Percentiles rank a stretch among this genome's conserved stretches.
phyloP scores from a whole-genome alignment of 1,140 invertebrate species.

The Drosophila repletoides region DNA sequence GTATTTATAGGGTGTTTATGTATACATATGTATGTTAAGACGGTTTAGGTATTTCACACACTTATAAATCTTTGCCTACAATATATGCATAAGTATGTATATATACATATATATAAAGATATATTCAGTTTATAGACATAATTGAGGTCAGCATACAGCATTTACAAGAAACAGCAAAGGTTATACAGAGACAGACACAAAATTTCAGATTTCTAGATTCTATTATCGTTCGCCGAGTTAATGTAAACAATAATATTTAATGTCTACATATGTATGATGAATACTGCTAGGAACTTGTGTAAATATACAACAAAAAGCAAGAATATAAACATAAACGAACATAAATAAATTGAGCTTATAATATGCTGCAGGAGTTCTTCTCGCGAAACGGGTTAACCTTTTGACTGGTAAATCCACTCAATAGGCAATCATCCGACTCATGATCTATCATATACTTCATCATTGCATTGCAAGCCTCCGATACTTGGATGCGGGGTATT shows the following conservation, averaged over 20 bases:
- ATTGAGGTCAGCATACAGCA: constrained; percentile 73
- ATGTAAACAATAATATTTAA: constrained; percentile 36
- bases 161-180: constrained; percentile 67
- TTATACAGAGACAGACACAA: constrained; percentile 50
- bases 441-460: constrained; percentile 96
- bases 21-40: constrained; percentile 63
- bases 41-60: constrained; percentile 49
- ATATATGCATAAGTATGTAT: constrained; percentile 32
- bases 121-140: constrained; percentile 77
- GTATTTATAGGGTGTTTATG: constrained; percentile 55
- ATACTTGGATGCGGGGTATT: constrained; percentile 93
- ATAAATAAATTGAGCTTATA: constrained; percentile 85
- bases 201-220: constrained; percentile 37
- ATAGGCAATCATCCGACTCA: constrained; percentile 95
- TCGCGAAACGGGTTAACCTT: constrained; percentile 99
- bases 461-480: constrained; percentile 95
- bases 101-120: too few species aligned
- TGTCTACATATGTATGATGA: constrained; percentile 41
- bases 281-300: constrained; percentile 62
- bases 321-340: too few species aligned
- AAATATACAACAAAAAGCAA: too few species aligned
- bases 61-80: constrained; percentile 22
- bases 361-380: constrained; percentile 94
- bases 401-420: constrained; percentile 96
- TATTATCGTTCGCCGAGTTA: constrained; percentile 37